Evolutionary conservation across 2,888 invertebrate genomes (phyloP), one percentile per base, ranked within the genome.

Genomic region (Periphyllus acericola): DNA sequence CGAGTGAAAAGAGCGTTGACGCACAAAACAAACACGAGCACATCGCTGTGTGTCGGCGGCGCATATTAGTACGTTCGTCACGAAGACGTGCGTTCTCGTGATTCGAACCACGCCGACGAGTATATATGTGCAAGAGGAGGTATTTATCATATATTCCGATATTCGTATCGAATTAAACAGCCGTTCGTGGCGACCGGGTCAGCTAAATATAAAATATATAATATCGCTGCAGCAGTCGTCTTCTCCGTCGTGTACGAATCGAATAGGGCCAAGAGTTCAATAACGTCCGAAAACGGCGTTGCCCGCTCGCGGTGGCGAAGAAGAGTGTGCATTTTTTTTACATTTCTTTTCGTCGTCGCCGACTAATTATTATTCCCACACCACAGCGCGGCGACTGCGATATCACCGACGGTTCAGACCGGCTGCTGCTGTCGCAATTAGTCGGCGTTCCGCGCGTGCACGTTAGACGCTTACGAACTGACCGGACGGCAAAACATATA

Each of bases 181-280:
- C 25, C 25, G 60, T 60, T 25, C 60, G 25, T n/a, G n/a, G n/a
- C 60, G 60, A 60, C 60, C 60, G 60, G 60, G 25, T 60, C 5
- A 60, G 4, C 25, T 19, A 9, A 2, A 3, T 25, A 5, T 25
- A 8, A 21, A n/a, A 8, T 3, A 60, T 60, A 8, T 25, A 25
- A 25, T 25, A 60, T 60, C 6, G 6, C 6, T 36, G 36, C 36
- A 5, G 36, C 36, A 8, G 46, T 46, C 14, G 14, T 46, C 46
- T 46, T 46, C 46, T 46, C 46, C 14, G 46, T 46, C n/a, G 11
- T 11, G 68, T 11, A 19, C 66, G 19, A 60, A 60, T 36, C 60
- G 34, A 84, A 66, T 46, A 46, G 84, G 84, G 84, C 84, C 84
- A 76, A 76, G 60, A 84, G 84, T 75, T 84, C 84, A 34, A 76